Conservation (phyloP, 1,140 invertebrate genomes). For the Leptinotarsa lineolata region DNA sequence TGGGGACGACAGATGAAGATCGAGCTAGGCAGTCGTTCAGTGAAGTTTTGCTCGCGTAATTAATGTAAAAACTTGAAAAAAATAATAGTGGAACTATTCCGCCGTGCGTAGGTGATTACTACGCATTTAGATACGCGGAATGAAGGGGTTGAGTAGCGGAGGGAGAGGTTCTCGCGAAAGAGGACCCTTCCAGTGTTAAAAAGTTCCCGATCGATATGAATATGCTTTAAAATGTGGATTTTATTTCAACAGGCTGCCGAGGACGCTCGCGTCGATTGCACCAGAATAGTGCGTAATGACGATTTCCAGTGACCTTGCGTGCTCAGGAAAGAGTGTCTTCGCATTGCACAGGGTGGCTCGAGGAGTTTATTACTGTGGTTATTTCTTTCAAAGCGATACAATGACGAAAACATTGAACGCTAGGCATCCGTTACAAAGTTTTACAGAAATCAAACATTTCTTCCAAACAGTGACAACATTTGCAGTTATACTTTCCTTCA, state of each 20-base stretch:
- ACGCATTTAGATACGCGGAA: slow-evolving; percentile 44
- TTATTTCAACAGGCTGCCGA: slow-evolving; percentile 51
- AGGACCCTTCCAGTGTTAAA: slow-evolving; percentile 47
- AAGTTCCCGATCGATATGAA: slow-evolving; percentile 54
- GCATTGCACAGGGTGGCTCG: too few relatives aligned
- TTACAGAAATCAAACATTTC: too few relatives aligned
- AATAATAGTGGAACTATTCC: slow-evolving; percentile 40
- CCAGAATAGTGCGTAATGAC: slow-evolving; percentile 19
- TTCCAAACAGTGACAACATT: too few relatives aligned
- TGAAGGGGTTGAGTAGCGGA: slow-evolving; percentile 36
- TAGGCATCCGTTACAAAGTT: too few relatives aligned
- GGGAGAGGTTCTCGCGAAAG: slow-evolving; percentile 25
- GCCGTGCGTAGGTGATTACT: slow-evolving; percentile 44
- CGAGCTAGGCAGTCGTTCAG: slow-evolving; percentile 35
- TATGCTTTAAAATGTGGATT: slow-evolving; percentile 55
- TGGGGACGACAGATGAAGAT: slow-evolving; percentile 44
- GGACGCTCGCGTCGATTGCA: slow-evolving; percentile 28
- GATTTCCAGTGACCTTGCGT: too few relatives aligned
- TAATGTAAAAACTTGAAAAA: slow-evolving; percentile 34
- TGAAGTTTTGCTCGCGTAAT: slow-evolving; percentile 34
- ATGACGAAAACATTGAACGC: too few relatives aligned
- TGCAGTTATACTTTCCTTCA: too few relatives aligned
- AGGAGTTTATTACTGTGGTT: too few relatives aligned
- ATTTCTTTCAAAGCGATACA: too few relatives aligned
- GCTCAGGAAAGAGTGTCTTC: too few relatives aligned